phyloP scores from a whole-genome alignment of 2,113 vertebrate genomes.

The Terrapene triunguis region DNA sequence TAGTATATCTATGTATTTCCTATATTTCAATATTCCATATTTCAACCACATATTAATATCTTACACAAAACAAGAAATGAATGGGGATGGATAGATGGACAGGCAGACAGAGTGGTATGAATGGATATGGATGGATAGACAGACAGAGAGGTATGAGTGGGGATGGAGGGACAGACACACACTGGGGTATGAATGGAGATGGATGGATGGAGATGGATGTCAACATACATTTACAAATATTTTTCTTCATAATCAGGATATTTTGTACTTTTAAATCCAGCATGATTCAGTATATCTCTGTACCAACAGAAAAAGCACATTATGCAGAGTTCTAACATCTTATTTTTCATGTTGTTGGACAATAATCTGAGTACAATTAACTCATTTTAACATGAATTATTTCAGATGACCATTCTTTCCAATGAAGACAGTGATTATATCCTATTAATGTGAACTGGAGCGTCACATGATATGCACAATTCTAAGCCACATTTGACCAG shows the following conservation, averaged over 20 bases:
- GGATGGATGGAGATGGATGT: background rate
- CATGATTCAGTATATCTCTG: background rate
- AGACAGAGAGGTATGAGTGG: too few relatives aligned
- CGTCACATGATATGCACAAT: background rate
- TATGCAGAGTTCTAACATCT: background rate
- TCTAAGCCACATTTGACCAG: background rate
- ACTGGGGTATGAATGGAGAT: too few relatives aligned
- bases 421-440: too few relatives aligned
- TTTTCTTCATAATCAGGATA: background rate
- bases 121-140: too few relatives aligned
- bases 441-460: background rate
- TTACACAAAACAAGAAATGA: background rate
- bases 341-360: background rate
- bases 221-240: background rate
- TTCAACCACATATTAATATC: background rate
- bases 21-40: background rate
- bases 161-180: too few relatives aligned
- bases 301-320: background rate
- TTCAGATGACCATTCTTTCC: background rate
- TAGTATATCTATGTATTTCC: background rate
- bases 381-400: background rate
- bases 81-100: too few relatives aligned
- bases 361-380: background rate
- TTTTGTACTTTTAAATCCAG: conserved; percentile 2
- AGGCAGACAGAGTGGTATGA: too few relatives aligned